phyloP scores from a whole-genome alignment of 2,888 invertebrate genomes.

The Rhagophthalmus giganteus region DNA sequence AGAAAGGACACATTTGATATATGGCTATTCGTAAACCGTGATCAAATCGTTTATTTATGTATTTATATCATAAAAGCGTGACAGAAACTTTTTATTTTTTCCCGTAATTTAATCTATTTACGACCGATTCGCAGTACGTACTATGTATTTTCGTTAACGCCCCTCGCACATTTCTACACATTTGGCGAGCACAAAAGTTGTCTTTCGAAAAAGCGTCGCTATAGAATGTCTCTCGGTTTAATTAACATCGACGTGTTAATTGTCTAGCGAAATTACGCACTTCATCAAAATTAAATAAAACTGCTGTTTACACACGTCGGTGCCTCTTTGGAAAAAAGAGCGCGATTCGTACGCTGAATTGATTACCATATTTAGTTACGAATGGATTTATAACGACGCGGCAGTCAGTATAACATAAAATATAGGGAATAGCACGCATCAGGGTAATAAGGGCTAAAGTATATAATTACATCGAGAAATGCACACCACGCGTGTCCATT shows the following conservation, averaged over 20 bases:
- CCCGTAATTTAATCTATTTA: conserved; percentile 26
- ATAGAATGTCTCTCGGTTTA: conserved; percentile 14
- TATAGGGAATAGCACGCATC: too few species aligned
- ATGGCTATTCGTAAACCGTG: conserved; percentile 44
- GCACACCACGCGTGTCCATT: too few species aligned
- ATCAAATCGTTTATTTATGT: conserved; percentile 42
- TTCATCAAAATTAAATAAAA: conserved; percentile 37
- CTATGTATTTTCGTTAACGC: too few species aligned
- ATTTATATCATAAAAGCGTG: conserved; percentile 30
- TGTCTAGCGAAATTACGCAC: conserved; percentile 32
- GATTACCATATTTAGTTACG: conserved; percentile 11
- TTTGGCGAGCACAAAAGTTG: too few species aligned
- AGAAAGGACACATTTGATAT: conserved; percentile 46
- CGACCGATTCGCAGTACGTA: too few species aligned
- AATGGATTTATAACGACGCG: conserved; percentile 8
- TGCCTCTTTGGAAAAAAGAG: too few species aligned
- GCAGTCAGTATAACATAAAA: conserved; percentile 9
- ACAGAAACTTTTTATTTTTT: conserved; percentile 25
- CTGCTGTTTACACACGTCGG: conserved; percentile 34
- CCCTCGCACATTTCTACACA: too few species aligned
- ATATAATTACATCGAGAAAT: too few species aligned
- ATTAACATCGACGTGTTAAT: conserved; percentile 38
- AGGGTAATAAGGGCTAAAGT: too few species aligned
- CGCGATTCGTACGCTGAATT: conserved; percentile 2
- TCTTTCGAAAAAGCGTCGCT: too few species aligned